Evolutionary conservation across 1,140 invertebrate species (phyloP).

Genomic region (Acyrthosiphon pisum): DNA sequence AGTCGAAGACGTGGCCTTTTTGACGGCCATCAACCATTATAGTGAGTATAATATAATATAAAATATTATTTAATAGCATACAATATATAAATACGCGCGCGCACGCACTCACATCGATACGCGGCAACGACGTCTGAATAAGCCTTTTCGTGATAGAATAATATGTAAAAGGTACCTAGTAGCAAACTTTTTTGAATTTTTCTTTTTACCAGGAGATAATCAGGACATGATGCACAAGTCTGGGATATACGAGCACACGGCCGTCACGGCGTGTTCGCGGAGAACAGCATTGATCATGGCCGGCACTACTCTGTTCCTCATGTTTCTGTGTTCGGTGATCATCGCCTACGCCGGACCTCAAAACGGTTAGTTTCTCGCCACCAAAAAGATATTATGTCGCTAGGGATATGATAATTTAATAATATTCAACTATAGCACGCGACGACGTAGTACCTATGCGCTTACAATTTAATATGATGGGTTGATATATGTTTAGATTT

Average conservation of each 20-base stretch:
- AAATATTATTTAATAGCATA: background rate
- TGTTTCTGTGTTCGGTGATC: constrained; percentile 83
- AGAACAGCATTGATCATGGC: constrained; percentile 82
- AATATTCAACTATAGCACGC: background rate
- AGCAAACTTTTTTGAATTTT: background rate
- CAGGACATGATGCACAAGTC: constrained; percentile 74
- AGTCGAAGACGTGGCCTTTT: constrained; percentile 89
- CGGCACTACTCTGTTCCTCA: constrained; percentile 76
- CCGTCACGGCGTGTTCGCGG: constrained; percentile 86
- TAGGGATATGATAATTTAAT: no score
- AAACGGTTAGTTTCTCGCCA: constrained; percentile 67
- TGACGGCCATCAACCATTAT: constrained; percentile 73
- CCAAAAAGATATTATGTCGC: background rate
- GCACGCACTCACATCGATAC: background rate
- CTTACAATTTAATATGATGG: background rate
- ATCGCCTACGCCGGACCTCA: constrained; percentile 88
- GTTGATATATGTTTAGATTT: background rate
- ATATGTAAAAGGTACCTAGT: background rate
- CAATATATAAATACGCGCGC: background rate
- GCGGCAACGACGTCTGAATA: background rate
- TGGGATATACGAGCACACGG: constrained; percentile 76
- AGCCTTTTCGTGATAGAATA: background rate
- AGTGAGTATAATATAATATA: constrained; percentile 35
- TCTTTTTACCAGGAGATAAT: constrained; percentile 68
- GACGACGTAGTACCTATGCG: background rate